Evolutionary conservation across 2,113 vertebrate genomes (phyloP).

Genomic region (Phyllopteryx taeniolatus): DNA sequence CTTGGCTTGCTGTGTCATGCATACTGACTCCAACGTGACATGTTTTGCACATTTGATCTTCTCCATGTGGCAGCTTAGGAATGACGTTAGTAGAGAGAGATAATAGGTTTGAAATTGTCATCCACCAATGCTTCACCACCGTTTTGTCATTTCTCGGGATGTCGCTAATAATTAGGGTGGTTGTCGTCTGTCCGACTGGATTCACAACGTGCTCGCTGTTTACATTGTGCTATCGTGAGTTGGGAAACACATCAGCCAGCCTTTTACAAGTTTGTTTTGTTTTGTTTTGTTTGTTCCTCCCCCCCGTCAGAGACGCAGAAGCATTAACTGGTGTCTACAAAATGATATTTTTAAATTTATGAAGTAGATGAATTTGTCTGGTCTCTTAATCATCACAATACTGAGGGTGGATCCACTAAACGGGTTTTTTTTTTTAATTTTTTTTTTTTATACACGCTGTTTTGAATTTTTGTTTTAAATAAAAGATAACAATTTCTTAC

Average conservation of each 20-base stretch:
- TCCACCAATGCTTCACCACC: conserved; percentile 37
- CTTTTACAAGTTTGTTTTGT: not conserved
- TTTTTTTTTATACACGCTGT: conserved; percentile 64
- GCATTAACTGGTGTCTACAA: conserved; percentile 31
- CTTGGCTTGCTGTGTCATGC: conserved; percentile 54
- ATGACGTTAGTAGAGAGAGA: conserved; percentile 32
- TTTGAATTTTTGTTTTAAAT: conserved; percentile 65
- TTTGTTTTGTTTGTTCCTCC: not conserved
- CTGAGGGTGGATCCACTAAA: conserved; percentile 51
- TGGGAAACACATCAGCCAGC: not conserved
- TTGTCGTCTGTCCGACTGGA: not conserved
- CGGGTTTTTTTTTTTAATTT: conserved; percentile 8
- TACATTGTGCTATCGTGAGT: not conserved
- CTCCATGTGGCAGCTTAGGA: conserved; percentile 91
- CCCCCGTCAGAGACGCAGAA: not conserved
- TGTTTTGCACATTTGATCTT: conserved; percentile 94
- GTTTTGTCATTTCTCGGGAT: not conserved
- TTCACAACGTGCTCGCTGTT: not conserved
- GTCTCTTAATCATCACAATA: conserved; percentile 32
- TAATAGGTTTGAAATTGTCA: conserved; percentile 26
- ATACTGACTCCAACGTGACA: conserved; percentile 61
- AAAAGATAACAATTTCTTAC: conserved; percentile 23
- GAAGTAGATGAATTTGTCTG: conserved; percentile 38
- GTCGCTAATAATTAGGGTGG: conserved; percentile 1
- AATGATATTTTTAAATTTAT: conserved; percentile 49